Base-by-base conservation (phyloP, 2,113 vertebrate genomes). In the Benitochromis conjunctus region DNA sequence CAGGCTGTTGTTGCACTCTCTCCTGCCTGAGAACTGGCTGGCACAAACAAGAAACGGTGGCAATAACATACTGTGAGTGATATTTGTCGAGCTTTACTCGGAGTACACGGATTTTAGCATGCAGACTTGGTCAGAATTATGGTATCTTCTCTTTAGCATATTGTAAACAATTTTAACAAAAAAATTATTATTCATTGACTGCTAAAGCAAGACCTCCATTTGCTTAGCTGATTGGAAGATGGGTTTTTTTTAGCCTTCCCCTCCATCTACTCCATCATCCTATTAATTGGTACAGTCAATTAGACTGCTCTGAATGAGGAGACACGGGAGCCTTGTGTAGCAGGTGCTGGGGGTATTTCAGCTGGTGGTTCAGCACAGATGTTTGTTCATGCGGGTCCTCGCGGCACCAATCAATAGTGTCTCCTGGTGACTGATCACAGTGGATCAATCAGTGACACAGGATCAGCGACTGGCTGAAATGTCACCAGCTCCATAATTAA, bases 401-500 rank as follows among this genome's bases (percentile, higher is more conserved):
- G 55, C 14, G 11, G 66, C 9, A 4, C 41, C 57, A 66, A 94
- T 95, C 95, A 64, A 95, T 95, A 83, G 78, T 60, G 87, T 94
- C 94, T 93, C 91, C 90, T 36, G 80, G 89, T 94, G 95, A 96
- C 93, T 69, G 91, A 96, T 95, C 94, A 92, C 92, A 85, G 81
- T 81, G 41, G 94, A 96, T 96, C 93, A 91, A 95, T 95, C 90
- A 87, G 90, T 89, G 90, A 84, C 91, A 91, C 85, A 12, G 89
- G 89, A 90, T 92, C 94, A 90, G 91, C 89, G 92, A 94, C 91
- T 90, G 91, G 89, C 92, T 89, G 86, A 94, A 96, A 96, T 96
- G 94, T 96, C 96, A 95, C 89, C 89, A 86, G 94, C 93, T 94
- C 94, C 95, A 95, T 96, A 96, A 96, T 95, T 96, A 96, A 95